Conservation (phyloP, 2,113 vertebrate species). For the Monarcha castaneiventris region DNA sequence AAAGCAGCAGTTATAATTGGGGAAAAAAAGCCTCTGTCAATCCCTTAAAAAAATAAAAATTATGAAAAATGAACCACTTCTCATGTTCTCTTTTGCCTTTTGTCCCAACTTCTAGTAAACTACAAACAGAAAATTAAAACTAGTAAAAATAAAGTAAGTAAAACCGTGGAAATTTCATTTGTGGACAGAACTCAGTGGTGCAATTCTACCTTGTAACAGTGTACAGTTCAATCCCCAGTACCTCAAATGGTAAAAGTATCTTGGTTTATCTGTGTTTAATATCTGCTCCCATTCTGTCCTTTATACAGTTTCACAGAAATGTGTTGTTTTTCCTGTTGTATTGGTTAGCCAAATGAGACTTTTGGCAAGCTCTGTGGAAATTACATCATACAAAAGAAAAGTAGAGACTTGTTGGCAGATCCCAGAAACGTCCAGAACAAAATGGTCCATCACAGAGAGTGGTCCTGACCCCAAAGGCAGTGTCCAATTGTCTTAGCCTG, state of each 20-base stretch:
- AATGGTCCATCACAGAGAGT: neutral
- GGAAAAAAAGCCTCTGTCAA: neutral
- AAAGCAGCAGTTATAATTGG: neutral
- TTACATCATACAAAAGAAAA: neutral
- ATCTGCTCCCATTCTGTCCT: neutral
- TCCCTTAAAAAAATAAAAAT: neutral
- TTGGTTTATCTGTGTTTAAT: neutral
- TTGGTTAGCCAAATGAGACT: neutral
- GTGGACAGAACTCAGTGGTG: neutral
- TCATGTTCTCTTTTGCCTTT: neutral
- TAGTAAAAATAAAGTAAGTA: neutral
- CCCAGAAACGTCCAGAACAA: neutral
- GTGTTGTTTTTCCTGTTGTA: neutral
- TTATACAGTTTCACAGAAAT: neutral
- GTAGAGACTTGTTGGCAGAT: neutral
- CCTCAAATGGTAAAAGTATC: neutral
- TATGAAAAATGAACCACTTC: neutral
- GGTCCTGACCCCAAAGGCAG: neutral
- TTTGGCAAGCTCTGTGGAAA: neutral
- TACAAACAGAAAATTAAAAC: neutral
- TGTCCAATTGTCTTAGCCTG: neutral
- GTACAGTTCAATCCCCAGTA: neutral
- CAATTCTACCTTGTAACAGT: neutral
- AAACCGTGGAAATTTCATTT: neutral
- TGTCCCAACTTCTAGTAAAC: neutral